A percentile compares a stretch with the other conserved stretches of the same genome.
phyloP scores from a whole-genome alignment of 2,888 invertebrate species.

The Trissolcus japonicus region DNA sequence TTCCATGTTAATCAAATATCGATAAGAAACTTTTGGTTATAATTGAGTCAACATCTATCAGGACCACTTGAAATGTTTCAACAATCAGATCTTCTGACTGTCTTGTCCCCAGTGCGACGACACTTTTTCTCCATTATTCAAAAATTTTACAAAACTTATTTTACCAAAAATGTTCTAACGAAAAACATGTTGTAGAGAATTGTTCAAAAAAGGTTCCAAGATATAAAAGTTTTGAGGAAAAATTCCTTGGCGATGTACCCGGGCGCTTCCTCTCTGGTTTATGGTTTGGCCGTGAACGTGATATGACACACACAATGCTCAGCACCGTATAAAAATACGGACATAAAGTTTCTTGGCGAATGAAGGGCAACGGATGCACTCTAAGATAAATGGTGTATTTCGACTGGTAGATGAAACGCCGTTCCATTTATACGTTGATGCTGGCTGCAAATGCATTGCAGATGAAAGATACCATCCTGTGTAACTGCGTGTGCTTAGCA shows the following conservation, averaged over 20 bases:
- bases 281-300: conserved; percentile 16
- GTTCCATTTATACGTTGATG: conserved; percentile 24
- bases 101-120: no score
- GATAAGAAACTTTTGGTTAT: not conserved
- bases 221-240: conserved; percentile 8
- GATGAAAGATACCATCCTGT: conserved; percentile 15
- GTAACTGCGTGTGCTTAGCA: conserved; percentile 22
- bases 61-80: not conserved
- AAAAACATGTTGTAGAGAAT: not conserved
- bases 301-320: conserved; percentile 4
- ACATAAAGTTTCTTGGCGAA: conserved; percentile 37
- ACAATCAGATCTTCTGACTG: not conserved
- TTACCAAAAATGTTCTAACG: not conserved
- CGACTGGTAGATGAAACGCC: conserved; percentile 20
- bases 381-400: conserved; percentile 31
- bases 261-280: conserved; percentile 26
- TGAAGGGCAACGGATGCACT: conserved; percentile 29
- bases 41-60: not conserved
- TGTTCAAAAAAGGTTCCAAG: not conserved
- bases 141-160: not conserved
- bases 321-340: conserved; percentile 22
- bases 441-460: conserved; percentile 18
- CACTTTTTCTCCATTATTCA: no score
- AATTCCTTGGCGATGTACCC: conserved; percentile 15
- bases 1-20: conserved; percentile 27